These are phyloP conservation scores for Apolygus lucorum DNA, from an alignment of 1,140 invertebrate genomes.

Conservation along the genomic window DNA sequence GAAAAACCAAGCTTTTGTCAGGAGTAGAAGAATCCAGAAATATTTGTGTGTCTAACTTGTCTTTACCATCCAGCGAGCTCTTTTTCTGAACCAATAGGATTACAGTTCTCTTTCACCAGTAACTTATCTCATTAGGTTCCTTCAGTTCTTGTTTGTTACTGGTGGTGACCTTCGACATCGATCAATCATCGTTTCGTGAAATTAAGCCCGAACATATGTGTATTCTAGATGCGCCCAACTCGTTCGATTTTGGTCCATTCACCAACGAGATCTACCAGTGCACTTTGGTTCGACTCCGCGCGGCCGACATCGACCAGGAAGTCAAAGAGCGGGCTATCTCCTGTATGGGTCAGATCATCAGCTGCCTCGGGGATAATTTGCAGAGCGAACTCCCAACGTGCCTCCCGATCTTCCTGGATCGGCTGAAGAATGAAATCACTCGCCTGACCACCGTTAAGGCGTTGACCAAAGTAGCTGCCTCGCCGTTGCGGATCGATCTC, in stretches of 20 bases:
- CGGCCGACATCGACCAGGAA: slow-evolving; percentile 97
- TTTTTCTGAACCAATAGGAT: no score
- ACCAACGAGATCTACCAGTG: slow-evolving; percentile 75
- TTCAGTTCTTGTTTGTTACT: no score
- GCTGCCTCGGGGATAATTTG: slow-evolving; percentile 79
- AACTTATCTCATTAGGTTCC: no score
- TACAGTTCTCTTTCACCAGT: no score
- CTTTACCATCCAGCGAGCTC: no score
- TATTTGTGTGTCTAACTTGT: no score
- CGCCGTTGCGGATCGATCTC: slow-evolving; percentile 77
- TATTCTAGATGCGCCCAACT: slow-evolving; percentile 41
- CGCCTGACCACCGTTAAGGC: slow-evolving; percentile 92
- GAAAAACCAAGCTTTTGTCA: no score
- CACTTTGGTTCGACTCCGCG: slow-evolving; percentile 74
- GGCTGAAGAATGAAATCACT: slow-evolving; percentile 93
- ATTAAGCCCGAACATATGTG: neutral
- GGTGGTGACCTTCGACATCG: no score
- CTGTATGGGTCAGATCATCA: slow-evolving; percentile 92
- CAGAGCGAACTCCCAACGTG: slow-evolving; percentile 68
- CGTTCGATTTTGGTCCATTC: slow-evolving; percentile 69
- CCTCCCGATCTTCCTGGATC: slow-evolving; percentile 88
- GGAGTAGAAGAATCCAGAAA: no score
- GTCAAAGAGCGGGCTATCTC: slow-evolving; percentile 96
- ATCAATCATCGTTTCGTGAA: slow-evolving; percentile 21
- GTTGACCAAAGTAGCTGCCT: slow-evolving; percentile 85